These are phyloP conservation scores for Silurus aristotelis DNA, from an alignment of 2,797 vertebrate species.

Conservation along the genomic window DNA sequence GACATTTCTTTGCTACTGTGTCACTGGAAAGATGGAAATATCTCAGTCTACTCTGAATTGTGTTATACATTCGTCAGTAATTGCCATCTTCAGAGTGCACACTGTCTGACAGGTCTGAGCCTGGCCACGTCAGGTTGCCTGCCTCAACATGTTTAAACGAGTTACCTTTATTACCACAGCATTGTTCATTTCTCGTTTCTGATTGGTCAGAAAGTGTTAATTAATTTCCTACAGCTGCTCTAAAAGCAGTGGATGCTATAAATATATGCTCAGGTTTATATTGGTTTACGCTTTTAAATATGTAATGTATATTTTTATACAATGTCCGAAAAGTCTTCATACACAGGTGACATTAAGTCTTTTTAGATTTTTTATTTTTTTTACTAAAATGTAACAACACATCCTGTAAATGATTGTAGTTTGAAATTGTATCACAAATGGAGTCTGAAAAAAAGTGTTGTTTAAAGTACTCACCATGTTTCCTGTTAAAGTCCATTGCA, in stretches of 20 bases:
- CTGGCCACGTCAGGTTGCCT: not conserved
- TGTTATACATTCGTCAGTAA: not conserved
- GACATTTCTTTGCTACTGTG: not conserved
- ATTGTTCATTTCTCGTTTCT: not conserved
- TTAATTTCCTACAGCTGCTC: not conserved
- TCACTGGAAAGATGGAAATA: not conserved
- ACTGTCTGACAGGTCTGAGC: not conserved
- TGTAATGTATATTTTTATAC: too few species aligned
- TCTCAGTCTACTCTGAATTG: not conserved
- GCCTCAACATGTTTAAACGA: not conserved
- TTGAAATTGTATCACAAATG: too few species aligned
- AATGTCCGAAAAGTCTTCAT: too few species aligned
- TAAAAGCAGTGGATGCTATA: not conserved
- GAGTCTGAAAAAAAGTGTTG: too few species aligned
- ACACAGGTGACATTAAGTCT: too few species aligned
- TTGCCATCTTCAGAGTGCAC: not conserved
- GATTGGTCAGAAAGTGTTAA: not conserved
- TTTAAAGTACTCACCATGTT: too few species aligned
- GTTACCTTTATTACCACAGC: not conserved
- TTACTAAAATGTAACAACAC: too few species aligned
- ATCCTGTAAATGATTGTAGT: too few species aligned
- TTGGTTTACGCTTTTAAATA: not conserved
- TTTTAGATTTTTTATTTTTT: too few species aligned
- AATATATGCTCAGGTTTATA: not conserved
- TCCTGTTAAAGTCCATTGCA: too few species aligned